Conservation (phyloP, 2,888 invertebrate genomes). For the Oscheius onirici region DNA sequence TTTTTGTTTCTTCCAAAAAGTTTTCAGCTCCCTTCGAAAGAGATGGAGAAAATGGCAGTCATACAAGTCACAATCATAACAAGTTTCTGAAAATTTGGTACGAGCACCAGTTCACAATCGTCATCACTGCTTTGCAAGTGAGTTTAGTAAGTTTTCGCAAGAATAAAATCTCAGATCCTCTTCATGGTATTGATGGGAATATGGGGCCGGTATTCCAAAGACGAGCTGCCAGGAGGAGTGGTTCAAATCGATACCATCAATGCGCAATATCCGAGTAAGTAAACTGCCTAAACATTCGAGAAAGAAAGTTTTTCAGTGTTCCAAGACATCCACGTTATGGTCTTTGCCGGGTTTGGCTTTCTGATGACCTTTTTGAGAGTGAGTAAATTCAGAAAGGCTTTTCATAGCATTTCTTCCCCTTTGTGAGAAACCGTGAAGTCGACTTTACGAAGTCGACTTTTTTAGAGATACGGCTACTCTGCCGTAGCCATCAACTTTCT, state of each 20-base stretch:
- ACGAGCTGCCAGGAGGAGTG: slow-evolving; percentile 52
- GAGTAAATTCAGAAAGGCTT: no score
- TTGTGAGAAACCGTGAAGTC: no score
- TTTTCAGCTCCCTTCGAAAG: no score
- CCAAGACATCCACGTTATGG: slow-evolving; percentile 88
- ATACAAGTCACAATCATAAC: no score
- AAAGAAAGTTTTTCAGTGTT: slow-evolving; percentile 71
- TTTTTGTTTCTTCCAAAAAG: no score
- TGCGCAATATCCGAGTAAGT: slow-evolving; percentile 46
- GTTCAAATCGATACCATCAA: slow-evolving; percentile 33
- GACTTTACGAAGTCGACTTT: background rate
- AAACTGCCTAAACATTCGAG: slow-evolving; percentile 6
- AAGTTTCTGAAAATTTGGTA: background rate
- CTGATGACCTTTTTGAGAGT: slow-evolving; percentile 86
- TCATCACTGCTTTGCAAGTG: slow-evolving; percentile 7
- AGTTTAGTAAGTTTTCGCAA: no score
- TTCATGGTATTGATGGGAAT: slow-evolving; percentile 64
- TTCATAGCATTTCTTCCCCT: no score
- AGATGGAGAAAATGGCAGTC: no score
- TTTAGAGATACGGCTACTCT: slow-evolving; percentile 82
- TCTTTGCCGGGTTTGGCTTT: slow-evolving; percentile 93
- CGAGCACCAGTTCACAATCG: slow-evolving; percentile 18
- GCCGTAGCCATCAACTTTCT: slow-evolving; percentile 88
- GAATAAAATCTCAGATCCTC: slow-evolving; percentile 37
- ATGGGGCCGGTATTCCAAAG: slow-evolving; percentile 52